Evolutionary conservation across 2,113 vertebrate genomes (phyloP).

Genomic region (Chaetodon trifascialis): DNA sequence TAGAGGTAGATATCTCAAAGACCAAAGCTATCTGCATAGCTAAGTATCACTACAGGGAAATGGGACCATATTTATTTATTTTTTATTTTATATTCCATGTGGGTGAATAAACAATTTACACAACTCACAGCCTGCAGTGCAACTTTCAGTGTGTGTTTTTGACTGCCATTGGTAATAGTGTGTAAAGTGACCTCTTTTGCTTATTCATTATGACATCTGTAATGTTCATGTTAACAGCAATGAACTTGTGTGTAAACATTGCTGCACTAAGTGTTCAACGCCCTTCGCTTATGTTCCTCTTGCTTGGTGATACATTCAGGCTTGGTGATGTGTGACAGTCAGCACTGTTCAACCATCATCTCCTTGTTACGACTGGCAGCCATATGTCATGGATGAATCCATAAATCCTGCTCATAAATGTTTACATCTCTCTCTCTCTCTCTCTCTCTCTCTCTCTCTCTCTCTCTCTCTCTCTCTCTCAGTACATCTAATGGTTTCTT

Average conservation of each 20-base stretch:
- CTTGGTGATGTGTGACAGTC: constrained; percentile 34
- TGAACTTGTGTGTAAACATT: neutral
- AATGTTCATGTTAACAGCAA: neutral
- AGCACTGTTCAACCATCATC: constrained; percentile 41
- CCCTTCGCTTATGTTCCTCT: neutral
- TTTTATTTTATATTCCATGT: too few relatives aligned
- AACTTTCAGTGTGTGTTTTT: neutral
- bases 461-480: neutral
- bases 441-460: too few relatives aligned
- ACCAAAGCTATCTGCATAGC: too few relatives aligned
- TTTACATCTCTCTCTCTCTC: constrained; percentile 1
- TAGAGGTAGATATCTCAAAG: too few relatives aligned
- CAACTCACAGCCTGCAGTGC: neutral
- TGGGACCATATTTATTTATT: too few relatives aligned
- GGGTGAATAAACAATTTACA: neutral
- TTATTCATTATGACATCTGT: neutral
- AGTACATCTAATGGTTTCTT: neutral
- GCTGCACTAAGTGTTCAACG: neutral
- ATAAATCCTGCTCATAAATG: constrained; percentile 55
- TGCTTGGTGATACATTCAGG: neutral
- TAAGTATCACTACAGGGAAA: too few relatives aligned
- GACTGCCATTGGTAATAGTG: neutral
- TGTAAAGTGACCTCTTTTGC: neutral
- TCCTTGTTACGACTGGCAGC: constrained; percentile 22
- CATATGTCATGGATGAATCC: constrained; percentile 27